Conservation (phyloP, 1,140 invertebrate species). For the Antheraea mylitta region DNA sequence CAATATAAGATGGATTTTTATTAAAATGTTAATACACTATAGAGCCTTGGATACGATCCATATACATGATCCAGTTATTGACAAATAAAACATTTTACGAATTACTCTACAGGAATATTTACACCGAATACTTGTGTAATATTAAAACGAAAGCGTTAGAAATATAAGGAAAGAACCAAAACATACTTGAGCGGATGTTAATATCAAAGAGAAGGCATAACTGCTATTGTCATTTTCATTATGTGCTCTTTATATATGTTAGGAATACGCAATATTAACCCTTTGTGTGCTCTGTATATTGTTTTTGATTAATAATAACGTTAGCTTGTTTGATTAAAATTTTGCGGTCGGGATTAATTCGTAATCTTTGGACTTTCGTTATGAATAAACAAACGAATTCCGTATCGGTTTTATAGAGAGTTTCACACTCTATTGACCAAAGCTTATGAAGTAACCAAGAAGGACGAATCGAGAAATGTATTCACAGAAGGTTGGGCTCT, state of each 20-base stretch:
- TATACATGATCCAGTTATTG: too few species aligned
- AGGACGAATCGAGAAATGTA: too few species aligned
- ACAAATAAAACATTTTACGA: neutral
- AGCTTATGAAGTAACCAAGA: too few species aligned
- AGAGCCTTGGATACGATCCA: too few species aligned
- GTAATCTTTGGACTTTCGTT: too few species aligned
- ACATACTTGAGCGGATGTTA: neutral
- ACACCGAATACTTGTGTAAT: neutral
- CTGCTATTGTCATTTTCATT: neutral
- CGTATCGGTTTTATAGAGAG: too few species aligned
- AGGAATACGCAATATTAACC: neutral
- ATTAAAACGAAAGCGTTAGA: neutral
- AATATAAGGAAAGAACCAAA: neutral
- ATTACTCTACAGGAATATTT: neutral
- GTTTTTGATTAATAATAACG: neutral
- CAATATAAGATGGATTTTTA: too few species aligned
- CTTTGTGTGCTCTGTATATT: neutral
- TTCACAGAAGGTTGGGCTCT: too few species aligned
- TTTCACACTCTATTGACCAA: too few species aligned
- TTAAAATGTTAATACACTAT: too few species aligned
- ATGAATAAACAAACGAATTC: too few species aligned
- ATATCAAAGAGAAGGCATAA: neutral
- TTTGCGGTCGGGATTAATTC: too few species aligned
- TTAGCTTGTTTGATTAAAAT: neutral
- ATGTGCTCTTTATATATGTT: neutral